phyloP scores from a whole-genome alignment of 1,140 invertebrate genomes.

The Palaemon carinicauda region DNA sequence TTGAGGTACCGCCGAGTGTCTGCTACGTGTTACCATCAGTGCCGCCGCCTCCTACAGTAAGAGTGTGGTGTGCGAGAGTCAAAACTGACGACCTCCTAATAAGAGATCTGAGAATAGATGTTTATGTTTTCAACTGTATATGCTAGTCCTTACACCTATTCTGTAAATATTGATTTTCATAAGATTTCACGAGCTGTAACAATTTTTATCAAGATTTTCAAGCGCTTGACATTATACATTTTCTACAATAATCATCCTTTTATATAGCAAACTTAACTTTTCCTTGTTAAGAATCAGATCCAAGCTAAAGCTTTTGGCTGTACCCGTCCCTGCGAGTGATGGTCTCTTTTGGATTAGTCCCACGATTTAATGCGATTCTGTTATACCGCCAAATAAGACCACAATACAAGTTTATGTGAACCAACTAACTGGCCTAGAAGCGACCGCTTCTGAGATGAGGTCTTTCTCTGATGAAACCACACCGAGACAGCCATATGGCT shows the following conservation, averaged over 20 bases:
- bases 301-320: slow-evolving; percentile 14
- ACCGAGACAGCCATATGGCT: neutral
- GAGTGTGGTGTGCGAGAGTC: too few species aligned
- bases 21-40: too few species aligned
- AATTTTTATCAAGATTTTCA: neutral
- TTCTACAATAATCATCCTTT: neutral
- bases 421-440: neutral
- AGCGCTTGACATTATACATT: slow-evolving; percentile 6
- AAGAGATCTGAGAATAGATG: slow-evolving; percentile 20
- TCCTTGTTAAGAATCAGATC: neutral
- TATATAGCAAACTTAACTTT: neutral
- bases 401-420: neutral
- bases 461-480: neutral
- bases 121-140: neutral
- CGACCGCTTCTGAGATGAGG: neutral
- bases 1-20: neutral
- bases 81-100: neutral
- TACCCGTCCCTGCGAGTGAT: neutral
- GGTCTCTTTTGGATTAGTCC: neutral
- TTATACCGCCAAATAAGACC: neutral
- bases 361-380: neutral
- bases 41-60: too few species aligned
- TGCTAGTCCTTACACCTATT: slow-evolving; percentile 23
- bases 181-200: slow-evolving; percentile 20
- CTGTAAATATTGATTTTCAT: slow-evolving; percentile 20